These are phyloP conservation scores for Calycopis cecrops DNA, from an alignment of 1,140 invertebrate species.

Conservation along the genomic window DNA sequence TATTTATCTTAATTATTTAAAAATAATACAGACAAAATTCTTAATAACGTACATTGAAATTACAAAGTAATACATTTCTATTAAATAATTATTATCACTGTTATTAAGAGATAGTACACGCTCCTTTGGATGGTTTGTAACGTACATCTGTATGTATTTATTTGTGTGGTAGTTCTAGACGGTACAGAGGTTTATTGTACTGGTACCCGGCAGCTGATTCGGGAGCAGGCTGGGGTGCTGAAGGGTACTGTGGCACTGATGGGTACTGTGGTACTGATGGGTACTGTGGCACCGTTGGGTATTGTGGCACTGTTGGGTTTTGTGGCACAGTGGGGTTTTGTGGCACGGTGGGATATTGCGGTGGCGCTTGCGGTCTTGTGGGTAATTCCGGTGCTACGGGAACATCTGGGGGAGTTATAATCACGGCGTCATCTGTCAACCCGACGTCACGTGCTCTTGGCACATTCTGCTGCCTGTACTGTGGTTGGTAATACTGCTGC, in stretches of 20 bases:
- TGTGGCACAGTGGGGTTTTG: neutral
- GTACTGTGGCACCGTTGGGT: neutral
- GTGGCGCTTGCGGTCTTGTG: neutral
- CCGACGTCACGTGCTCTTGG: constrained; percentile 50
- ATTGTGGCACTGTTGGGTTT: neutral
- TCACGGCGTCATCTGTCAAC: constrained; percentile 61
- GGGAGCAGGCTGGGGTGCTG: constrained; percentile 27
- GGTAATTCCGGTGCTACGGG: constrained; percentile 25
- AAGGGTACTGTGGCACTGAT: neutral
- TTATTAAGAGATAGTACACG: neutral
- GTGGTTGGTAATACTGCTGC: constrained; percentile 20
- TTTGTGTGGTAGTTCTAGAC: constrained; percentile 54
- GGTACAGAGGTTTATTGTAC: constrained; percentile 55
- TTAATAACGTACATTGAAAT: neutral
- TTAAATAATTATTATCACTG: neutral
- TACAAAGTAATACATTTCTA: neutral
- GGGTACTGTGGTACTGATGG: constrained; percentile 3
- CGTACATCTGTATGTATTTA: neutral
- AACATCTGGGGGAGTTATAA: constrained; percentile 58
- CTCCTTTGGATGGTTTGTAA: no score
- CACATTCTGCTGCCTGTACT: constrained; percentile 23
- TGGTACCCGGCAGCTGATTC: constrained; percentile 45
- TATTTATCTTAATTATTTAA: neutral
- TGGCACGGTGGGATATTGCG: neutral
- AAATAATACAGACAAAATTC: neutral